A percentile compares a stretch with the other conserved stretches of the same genome.
phyloP scores from a whole-genome alignment of 2,888 invertebrate genomes.

The Caprella mutica region DNA sequence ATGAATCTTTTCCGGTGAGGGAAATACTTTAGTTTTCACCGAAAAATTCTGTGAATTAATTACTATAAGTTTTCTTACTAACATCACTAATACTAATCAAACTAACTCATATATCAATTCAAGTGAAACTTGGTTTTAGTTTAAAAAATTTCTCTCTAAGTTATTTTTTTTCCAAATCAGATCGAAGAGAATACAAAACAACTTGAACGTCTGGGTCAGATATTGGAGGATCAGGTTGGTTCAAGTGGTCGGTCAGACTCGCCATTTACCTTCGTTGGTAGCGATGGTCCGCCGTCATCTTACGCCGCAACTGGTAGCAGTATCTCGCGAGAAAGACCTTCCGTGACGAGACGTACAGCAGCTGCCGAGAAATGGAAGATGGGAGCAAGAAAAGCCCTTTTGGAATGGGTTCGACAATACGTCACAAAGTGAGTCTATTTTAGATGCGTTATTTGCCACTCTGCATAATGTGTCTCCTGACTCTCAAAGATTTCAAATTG shows the following conservation, averaged over 20 bases:
- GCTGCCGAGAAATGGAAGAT: slow-evolving; percentile 61
- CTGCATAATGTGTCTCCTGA: too few relatives aligned
- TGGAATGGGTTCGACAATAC: slow-evolving; percentile 72
- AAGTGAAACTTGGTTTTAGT: too few relatives aligned
- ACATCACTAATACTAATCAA: neutral
- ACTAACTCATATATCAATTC: too few relatives aligned
- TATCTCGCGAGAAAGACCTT: slow-evolving; percentile 38
- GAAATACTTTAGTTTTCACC: too few relatives aligned
- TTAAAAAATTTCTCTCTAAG: too few relatives aligned
- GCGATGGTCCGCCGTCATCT: neutral
- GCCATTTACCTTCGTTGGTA: slow-evolving; percentile 17
- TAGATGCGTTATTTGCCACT: too few relatives aligned
- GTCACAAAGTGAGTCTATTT: slow-evolving; percentile 27
- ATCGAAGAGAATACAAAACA: slow-evolving; percentile 90
- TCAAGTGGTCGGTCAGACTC: slow-evolving; percentile 23
- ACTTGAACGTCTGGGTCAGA: slow-evolving; percentile 69
- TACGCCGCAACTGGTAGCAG: slow-evolving; percentile 13
- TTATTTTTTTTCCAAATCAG: too few relatives aligned
- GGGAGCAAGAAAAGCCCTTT: slow-evolving; percentile 77
- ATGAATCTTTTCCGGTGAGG: neutral
- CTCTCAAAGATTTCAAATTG: too few relatives aligned
- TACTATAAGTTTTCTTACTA: neutral
- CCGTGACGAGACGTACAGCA: slow-evolving; percentile 51
- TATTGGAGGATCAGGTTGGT: slow-evolving; percentile 31
- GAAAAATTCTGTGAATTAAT: too few relatives aligned